phyloP scores from a whole-genome alignment of 2,888 invertebrate genomes.

The Ceraclea dissimilis region DNA sequence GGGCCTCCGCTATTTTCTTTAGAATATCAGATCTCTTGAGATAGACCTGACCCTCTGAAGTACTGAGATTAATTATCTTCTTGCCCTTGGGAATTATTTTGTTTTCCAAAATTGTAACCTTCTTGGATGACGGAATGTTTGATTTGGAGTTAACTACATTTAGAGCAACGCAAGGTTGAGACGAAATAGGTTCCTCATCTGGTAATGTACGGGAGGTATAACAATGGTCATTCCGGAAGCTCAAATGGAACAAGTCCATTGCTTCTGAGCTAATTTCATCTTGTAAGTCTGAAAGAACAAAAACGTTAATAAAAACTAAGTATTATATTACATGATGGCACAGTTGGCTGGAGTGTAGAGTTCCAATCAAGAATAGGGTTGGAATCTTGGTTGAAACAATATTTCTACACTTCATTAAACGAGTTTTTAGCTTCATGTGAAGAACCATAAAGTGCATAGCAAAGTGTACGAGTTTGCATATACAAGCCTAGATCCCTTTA shows the following conservation, averaged over 20 bases:
- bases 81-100: slow-evolving; percentile 47
- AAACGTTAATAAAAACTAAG: background rate
- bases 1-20: slow-evolving; percentile 30
- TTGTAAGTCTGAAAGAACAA: slow-evolving; percentile 14
- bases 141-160: slow-evolving; percentile 10
- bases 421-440: background rate
- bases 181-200: slow-evolving; percentile 29
- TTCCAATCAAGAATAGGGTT: no score
- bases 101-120: slow-evolving; percentile 45
- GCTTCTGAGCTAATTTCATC: slow-evolving; percentile 35
- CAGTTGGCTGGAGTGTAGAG: no score
- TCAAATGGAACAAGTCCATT: slow-evolving; percentile 50
- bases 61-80: slow-evolving; percentile 37
- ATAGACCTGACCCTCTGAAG: slow-evolving; percentile 35
- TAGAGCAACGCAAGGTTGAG: background rate
- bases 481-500: no score
- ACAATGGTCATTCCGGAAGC: slow-evolving; percentile 73
- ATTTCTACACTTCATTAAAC: no score
- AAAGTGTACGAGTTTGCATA: no score
- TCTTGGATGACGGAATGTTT: slow-evolving; percentile 38
- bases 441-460: no score
- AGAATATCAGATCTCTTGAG: slow-evolving; percentile 41
- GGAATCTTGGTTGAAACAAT: no score
- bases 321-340: no score
- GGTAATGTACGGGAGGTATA: slow-evolving; percentile 67